These are phyloP conservation scores for Eulemur albifrons DNA, from an alignment of 2,797 vertebrate species.

Conservation along the genomic window DNA sequence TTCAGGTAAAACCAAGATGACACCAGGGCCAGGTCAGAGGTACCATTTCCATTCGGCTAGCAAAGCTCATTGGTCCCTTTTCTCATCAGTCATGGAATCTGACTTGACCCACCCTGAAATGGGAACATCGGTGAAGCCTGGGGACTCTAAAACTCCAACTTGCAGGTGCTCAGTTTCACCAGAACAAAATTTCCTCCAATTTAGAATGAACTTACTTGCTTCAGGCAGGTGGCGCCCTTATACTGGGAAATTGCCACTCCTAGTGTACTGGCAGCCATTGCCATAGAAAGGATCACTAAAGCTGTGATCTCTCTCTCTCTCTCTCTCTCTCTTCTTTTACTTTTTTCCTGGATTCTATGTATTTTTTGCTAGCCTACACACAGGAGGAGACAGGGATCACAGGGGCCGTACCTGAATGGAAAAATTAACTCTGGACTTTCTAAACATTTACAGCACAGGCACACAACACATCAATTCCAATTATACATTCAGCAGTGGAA, in stretches of 20 bases:
- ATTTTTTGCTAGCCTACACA: background rate
- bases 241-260: background rate
- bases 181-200: background rate
- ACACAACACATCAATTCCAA: too few relatives aligned
- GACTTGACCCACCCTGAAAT: background rate
- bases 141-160: background rate
- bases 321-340: background rate
- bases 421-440: background rate
- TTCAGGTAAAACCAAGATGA: background rate
- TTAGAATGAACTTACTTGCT: background rate
- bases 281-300: background rate
- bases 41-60: background rate
- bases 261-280: too few relatives aligned
- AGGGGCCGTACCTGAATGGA: background rate
- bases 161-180: background rate
- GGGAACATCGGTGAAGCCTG: fast-evolving
- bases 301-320: background rate
- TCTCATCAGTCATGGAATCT: background rate
- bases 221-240: background rate
- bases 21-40: background rate
- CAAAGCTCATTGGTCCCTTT: background rate
- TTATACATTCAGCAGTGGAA: background rate
- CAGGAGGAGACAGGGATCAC: background rate
- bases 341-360: background rate
- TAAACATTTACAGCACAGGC: background rate